Evolutionary conservation across 2,888 invertebrate genomes (phyloP), one percentile per base, ranked within the genome.

Genomic region (Metallyticus violacea): DNA sequence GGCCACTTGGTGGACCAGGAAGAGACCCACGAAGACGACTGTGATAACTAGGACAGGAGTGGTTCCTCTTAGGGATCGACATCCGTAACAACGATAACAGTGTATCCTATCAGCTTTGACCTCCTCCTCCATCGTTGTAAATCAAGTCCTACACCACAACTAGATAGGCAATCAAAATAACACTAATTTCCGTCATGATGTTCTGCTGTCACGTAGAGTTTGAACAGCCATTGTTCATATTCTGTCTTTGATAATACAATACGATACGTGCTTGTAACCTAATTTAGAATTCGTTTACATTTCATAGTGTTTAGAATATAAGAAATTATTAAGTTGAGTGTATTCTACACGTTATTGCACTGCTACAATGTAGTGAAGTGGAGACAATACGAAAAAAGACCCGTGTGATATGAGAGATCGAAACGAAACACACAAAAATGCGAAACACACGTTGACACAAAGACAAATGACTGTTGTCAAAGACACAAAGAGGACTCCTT

Each of bases 1-100:
- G 0, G 78, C 78, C 22, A 40, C 78, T 28, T 81, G 78, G 81
- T 87, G 87, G 22, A 85, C 29, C 62, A 87, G 62, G 26, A 87
- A 77, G 6, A 87, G 27, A 4, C 87, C 85, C 22, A 85, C 15
- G 2, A 87, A 15, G 6, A 85, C 5, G 6, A 85, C 15, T 25
- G 82, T 30, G 15, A 62, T 15, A 15, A 9, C 40, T 15, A 62
- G 40, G 40, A 62, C 40, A 22, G 40, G 40, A 62, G 40, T 4
- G 6, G 40, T 15, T 2, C 40, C 40, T 62, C 40, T 62, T 1
- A 62, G 40, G 40, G 15, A 15, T 9, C 40, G 40, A 15, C 40
- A 62, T 15, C 40, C 40, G 22, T 22, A 22, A 62, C 40, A 62
- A 62, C 15, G 40, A 4, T 40, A 40, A 40, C 40, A 40, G 2